Conservation (phyloP, 2,888 invertebrate genomes). For the Athrips mouffetella region DNA sequence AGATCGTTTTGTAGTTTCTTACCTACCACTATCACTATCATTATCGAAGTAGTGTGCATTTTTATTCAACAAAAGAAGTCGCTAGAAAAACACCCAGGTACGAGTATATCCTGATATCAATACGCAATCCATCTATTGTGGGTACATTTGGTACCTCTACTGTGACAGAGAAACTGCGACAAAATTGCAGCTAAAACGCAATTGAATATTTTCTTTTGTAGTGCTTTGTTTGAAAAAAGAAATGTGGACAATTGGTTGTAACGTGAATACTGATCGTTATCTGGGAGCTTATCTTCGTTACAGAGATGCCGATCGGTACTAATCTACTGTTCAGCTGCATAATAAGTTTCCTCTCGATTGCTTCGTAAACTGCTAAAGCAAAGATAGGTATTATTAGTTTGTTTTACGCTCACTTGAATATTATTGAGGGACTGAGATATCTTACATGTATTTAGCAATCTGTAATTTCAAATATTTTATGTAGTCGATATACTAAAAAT, state of each 20-base stretch:
- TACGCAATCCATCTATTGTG: conserved; percentile 69
- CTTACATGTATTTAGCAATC: too few relatives aligned
- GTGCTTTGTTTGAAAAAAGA: conserved; percentile 51
- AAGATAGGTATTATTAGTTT: conserved; percentile 13
- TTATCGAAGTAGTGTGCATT: too few relatives aligned
- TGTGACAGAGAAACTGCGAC: conserved; percentile 49
- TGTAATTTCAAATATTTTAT: too few relatives aligned
- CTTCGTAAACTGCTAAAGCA: conserved; percentile 35
- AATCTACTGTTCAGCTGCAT: conserved; percentile 56
- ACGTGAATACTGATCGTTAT: conserved; percentile 74
- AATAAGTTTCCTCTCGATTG: conserved; percentile 62
- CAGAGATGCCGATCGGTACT: conserved; percentile 62
- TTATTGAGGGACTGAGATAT: neutral
- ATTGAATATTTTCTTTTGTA: conserved; percentile 62
- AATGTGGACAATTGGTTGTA: conserved; percentile 65
- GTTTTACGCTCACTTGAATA: conserved; percentile 8
- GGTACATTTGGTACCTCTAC: conserved; percentile 55
- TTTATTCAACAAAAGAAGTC: conserved; percentile 37
- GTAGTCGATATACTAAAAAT: too few relatives aligned
- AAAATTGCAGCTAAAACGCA: conserved; percentile 68
- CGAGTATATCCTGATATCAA: conserved; percentile 72
- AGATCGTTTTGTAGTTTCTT: too few relatives aligned
- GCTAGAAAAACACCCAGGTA: conserved; percentile 62
- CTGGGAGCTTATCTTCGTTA: conserved; percentile 65
- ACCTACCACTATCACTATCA: too few relatives aligned